Conservation (phyloP, 2,888 invertebrate genomes). For the Lysandra coridon region DNA sequence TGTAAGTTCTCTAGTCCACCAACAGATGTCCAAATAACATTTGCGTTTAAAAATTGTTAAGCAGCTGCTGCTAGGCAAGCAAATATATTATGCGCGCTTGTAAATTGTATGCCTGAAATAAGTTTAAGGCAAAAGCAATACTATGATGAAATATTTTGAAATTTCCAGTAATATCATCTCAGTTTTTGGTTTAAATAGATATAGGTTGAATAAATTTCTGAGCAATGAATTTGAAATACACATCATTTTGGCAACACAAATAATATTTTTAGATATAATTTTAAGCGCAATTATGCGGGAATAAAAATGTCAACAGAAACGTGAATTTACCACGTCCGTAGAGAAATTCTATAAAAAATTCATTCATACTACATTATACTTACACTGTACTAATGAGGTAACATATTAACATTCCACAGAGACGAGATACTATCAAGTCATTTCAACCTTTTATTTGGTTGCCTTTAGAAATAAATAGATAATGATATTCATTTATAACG, state of each 20-base stretch:
- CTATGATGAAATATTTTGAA: no score
- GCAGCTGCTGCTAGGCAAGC: no score
- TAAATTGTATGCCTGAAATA: no score
- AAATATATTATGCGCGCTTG: no score
- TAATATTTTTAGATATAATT: not conserved
- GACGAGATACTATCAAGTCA: not conserved
- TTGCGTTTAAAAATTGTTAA: no score
- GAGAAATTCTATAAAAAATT: not conserved
- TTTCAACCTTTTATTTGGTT: not conserved
- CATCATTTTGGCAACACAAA: not conserved
- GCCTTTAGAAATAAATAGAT: not conserved
- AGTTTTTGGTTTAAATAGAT: no score
- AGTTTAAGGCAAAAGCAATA: no score
- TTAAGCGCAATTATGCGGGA: not conserved
- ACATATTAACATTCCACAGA: not conserved
- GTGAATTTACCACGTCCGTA: not conserved
- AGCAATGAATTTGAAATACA: no score
- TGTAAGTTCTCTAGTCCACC: not conserved
- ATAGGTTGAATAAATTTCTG: no score
- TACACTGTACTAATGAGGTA: not conserved
- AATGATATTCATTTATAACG: no score
- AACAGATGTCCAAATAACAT: not conserved
- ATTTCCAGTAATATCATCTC: no score
- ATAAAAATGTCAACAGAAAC: not conserved
- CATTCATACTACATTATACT: no score